These are phyloP conservation scores for Macquaria australasica DNA, from an alignment of 2,113 vertebrate species.

Conservation along the genomic window DNA sequence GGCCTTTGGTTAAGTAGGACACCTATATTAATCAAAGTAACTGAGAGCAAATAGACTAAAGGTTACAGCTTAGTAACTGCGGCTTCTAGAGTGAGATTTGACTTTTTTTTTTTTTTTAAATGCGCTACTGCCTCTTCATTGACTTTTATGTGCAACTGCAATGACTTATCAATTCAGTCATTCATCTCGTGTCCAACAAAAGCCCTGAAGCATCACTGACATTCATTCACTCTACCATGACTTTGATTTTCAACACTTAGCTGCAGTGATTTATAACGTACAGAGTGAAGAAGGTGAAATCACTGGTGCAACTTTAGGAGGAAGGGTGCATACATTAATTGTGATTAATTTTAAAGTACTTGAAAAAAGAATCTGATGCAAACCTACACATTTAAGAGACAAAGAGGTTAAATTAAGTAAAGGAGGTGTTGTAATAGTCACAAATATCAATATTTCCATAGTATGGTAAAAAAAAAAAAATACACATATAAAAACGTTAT, in stretches of 20 bases:
- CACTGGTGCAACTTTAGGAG: background rate
- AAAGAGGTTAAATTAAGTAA: background rate
- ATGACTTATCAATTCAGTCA: constrained; percentile 30
- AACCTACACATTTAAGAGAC: background rate
- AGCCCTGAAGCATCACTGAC: constrained; percentile 46
- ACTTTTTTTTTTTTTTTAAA: constrained; percentile 3
- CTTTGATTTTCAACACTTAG: constrained; percentile 40
- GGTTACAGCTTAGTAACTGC: background rate
- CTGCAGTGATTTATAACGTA: constrained; percentile 29
- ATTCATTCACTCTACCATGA: background rate
- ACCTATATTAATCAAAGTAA: constrained; percentile 33
- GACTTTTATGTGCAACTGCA: constrained; percentile 15
- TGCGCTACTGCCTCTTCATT: background rate
- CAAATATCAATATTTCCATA: background rate
- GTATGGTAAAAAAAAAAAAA: background rate
- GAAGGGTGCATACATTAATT: background rate
- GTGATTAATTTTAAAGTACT: background rate
- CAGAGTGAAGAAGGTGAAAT: background rate
- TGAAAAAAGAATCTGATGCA: background rate
- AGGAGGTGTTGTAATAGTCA: too few relatives aligned
- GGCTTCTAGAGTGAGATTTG: background rate
- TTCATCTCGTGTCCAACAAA: constrained; percentile 34
- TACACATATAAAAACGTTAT: background rate
- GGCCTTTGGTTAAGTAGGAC: constrained; percentile 21
- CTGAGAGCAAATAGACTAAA: constrained; percentile 7